Evolutionary conservation across 2,113 vertebrate species (phyloP).

Genomic region (Rynchops niger): DNA sequence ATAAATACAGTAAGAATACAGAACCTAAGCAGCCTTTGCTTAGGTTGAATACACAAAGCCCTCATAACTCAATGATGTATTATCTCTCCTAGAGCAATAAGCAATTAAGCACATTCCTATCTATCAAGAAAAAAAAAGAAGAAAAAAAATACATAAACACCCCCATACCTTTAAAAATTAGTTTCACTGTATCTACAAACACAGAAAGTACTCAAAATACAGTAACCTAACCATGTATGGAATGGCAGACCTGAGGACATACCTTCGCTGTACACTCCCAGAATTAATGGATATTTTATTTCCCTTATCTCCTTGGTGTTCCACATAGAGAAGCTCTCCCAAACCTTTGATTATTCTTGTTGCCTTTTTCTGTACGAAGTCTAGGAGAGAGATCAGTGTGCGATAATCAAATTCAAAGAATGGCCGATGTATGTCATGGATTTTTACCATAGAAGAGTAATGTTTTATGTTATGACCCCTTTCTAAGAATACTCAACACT

Average conservation of each 20-base stretch:
- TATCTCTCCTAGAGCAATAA: neutral
- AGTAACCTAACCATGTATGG: neutral
- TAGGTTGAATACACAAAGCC: neutral
- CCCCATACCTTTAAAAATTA: neutral
- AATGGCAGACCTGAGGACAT: neutral
- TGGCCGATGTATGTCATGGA: neutral
- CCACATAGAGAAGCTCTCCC: neutral
- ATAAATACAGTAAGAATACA: neutral
- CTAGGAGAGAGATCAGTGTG: neutral
- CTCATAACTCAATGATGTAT: neutral
- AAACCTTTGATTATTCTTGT: neutral
- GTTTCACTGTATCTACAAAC: neutral
- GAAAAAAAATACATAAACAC: rapidly evolving
- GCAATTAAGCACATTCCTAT: constrained; percentile 9
- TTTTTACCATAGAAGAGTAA: neutral
- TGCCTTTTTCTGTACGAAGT: neutral
- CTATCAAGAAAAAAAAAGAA: neutral
- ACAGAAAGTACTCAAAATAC: neutral
- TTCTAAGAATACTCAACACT: neutral
- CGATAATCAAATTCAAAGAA: neutral
- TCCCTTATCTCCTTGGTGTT: neutral
- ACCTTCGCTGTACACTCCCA: neutral
- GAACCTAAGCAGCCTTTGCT: neutral
- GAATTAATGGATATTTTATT: neutral
- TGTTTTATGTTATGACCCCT: neutral